These are phyloP conservation scores for Pseudolycoriella hygida DNA, from an alignment of 2,888 invertebrate genomes.

Conservation along the genomic window DNA sequence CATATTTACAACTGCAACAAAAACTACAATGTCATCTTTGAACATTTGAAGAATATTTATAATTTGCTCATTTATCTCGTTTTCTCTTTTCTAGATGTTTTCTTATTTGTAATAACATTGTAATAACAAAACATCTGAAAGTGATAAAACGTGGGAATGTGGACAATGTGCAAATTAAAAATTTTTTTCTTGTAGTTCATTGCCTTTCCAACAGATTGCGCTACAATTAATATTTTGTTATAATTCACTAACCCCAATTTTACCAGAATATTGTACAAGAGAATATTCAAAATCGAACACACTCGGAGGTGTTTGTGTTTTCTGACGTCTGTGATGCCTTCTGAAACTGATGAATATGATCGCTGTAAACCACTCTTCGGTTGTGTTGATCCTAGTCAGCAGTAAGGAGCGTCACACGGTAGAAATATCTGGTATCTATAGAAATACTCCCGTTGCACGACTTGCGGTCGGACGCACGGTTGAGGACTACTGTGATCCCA, in stretches of 20 bases:
- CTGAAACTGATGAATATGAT: conserved; percentile 39
- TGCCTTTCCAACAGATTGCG: neutral
- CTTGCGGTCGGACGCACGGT: conserved; percentile 42
- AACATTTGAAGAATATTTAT: too few relatives aligned
- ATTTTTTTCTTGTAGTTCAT: too few relatives aligned
- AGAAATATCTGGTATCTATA: conserved; percentile 33
- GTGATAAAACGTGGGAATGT: too few relatives aligned
- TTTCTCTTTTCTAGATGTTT: too few relatives aligned
- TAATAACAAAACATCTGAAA: too few relatives aligned
- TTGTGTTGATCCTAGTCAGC: conserved; percentile 33
- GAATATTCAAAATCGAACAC: neutral
- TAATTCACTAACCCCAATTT: neutral
- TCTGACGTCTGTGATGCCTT: conserved; percentile 43
- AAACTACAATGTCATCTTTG: too few relatives aligned
- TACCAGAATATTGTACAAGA: neutral
- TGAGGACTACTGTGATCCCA: conserved; percentile 28
- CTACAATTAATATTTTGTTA: neutral
- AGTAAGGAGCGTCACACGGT: conserved; percentile 34
- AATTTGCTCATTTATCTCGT: too few relatives aligned
- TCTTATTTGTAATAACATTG: too few relatives aligned
- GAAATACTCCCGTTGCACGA: conserved; percentile 39
- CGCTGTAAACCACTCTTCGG: conserved; percentile 34
- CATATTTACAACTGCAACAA: too few relatives aligned
- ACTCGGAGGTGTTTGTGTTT: conserved; percentile 38
- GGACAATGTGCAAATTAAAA: too few relatives aligned